Conservation (phyloP, 2,113 vertebrate genomes). For the Anolis sagrei region DNA sequence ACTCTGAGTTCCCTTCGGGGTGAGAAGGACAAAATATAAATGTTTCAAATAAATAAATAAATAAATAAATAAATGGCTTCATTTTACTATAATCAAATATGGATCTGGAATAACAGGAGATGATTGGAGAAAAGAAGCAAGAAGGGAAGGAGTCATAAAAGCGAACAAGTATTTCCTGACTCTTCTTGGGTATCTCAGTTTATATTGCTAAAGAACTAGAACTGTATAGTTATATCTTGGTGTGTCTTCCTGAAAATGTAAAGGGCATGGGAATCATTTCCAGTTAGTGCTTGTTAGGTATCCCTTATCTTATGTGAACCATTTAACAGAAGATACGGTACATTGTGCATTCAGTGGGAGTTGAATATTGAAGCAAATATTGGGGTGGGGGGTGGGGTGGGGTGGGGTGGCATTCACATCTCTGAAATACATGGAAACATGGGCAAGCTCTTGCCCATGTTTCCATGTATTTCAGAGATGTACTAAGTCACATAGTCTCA, state of each 20-base stretch:
- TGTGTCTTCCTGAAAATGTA: constrained; percentile 51
- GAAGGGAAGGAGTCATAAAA: not conserved
- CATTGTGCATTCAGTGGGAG: constrained; percentile 48
- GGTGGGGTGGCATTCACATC: no score
- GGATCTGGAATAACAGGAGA: not conserved
- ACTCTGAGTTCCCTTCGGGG: no score
- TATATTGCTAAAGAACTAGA: constrained; percentile 50
- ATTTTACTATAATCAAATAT: constrained; percentile 24
- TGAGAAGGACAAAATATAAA: no score
- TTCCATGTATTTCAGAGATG: constrained; percentile 17
- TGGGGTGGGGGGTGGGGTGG: no score
- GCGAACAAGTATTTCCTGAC: no score
- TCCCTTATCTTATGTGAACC: constrained; percentile 60
- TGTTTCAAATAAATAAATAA: no score
- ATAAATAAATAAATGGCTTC: no score
- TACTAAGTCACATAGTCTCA: constrained; percentile 2
- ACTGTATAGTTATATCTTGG: constrained; percentile 68
- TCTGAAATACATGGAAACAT: no score
- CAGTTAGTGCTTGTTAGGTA: constrained; percentile 64
- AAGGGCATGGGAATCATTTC: constrained; percentile 67
- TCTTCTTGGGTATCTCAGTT: constrained; percentile 54
- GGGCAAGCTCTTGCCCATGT: constrained; percentile 6
- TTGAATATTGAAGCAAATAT: not conserved
- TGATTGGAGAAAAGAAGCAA: not conserved
- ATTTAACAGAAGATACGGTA: constrained; percentile 43